phyloP scores from a whole-genome alignment of 2,888 invertebrate species.

The Marasmarcha lunaedactyla region DNA sequence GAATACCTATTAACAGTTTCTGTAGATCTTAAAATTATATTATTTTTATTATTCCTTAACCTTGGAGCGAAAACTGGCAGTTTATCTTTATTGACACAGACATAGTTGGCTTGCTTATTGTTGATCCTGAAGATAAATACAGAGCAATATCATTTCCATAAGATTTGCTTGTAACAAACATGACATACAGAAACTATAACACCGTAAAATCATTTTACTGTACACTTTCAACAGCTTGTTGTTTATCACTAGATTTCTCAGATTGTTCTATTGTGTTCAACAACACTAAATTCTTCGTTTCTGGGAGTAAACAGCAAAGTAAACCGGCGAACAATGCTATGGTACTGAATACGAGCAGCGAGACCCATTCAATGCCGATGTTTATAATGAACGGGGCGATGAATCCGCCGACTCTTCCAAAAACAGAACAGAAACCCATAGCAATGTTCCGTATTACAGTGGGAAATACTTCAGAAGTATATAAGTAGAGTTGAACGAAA shows the following conservation, averaged over 20 bases:
- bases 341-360: constrained; percentile 42
- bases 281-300: constrained; percentile 45
- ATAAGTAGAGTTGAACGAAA: constrained; percentile 77
- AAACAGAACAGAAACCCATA: constrained; percentile 78
- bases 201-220: too few relatives aligned
- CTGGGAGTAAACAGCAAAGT: constrained; percentile 44
- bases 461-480: constrained; percentile 83
- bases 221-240: neutral
- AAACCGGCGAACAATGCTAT: constrained; percentile 39
- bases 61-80: too few relatives aligned
- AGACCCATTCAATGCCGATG: constrained; percentile 46
- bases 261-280: constrained; percentile 45
- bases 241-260: constrained; percentile 20
- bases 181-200: too few relatives aligned
- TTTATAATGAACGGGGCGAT: constrained; percentile 76
- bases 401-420: constrained; percentile 77
- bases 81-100: too few relatives aligned
- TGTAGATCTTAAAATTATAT: too few relatives aligned
- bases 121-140: too few relatives aligned
- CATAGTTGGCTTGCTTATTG: too few relatives aligned
- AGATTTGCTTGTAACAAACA: too few relatives aligned
- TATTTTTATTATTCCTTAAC: too few relatives aligned
- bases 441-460: constrained; percentile 84
- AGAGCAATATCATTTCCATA: too few relatives aligned
- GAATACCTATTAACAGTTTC: too few relatives aligned